Percentiles rank a stretch among this genome's conserved stretches.
Conservation (phyloP, 2,888 invertebrate genomes). For the Monochamus alternatus region DNA sequence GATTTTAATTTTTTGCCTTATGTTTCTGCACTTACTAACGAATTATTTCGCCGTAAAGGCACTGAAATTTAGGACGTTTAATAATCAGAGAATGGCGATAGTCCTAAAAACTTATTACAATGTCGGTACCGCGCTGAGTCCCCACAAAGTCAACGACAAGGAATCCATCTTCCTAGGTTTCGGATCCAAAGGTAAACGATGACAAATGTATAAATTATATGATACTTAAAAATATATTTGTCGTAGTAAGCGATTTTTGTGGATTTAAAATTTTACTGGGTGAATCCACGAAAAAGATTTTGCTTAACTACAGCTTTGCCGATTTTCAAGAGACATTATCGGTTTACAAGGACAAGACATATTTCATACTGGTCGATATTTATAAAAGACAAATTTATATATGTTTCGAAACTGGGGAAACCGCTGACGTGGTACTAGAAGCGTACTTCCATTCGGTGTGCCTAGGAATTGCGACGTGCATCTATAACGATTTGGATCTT, state of each 20-base stretch:
- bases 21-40: constrained; percentile 85
- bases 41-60: constrained; percentile 91
- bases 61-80: constrained; percentile 86
- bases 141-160: constrained; percentile 78
- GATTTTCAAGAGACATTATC: constrained; percentile 69
- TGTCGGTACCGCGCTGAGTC: constrained; percentile 75
- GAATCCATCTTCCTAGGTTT: constrained; percentile 81
- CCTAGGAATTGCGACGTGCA: constrained; percentile 69
- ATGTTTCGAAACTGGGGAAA: constrained; percentile 73
- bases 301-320: constrained; percentile 54
- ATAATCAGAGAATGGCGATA: constrained; percentile 83
- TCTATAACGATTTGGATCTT: constrained; percentile 64
- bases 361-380: constrained; percentile 74
- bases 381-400: constrained; percentile 73
- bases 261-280: constrained; percentile 78
- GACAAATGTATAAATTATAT: too few relatives aligned
- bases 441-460: constrained; percentile 82
- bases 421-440: constrained; percentile 75
- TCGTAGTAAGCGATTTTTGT: constrained; percentile 75
- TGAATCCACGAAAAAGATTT: constrained; percentile 70
- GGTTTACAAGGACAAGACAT: constrained; percentile 72
- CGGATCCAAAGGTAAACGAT: constrained; percentile 68
- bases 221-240: too few relatives aligned
- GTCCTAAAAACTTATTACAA: constrained; percentile 80
- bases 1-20: constrained; percentile 82